Conservation (phyloP, 2,797 vertebrate genomes). For the Anolis apletophallus region DNA sequence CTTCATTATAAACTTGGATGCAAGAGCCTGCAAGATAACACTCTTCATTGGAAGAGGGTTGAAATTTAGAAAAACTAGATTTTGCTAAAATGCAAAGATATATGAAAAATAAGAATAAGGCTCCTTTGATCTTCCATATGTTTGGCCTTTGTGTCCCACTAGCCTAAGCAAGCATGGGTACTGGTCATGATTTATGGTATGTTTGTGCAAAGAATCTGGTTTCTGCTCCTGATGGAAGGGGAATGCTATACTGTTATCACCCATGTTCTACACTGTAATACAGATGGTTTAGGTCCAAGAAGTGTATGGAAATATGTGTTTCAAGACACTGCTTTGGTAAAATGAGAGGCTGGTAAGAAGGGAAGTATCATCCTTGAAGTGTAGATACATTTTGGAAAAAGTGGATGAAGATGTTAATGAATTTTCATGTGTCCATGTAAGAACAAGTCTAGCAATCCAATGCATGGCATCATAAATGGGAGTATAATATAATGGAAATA, state of each 20-base stretch:
- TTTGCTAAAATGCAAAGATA: not conserved
- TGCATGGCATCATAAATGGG: no score
- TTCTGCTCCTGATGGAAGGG: not conserved
- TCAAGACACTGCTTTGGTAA: not conserved
- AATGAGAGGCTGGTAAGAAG: not conserved
- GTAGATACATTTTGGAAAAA: no score
- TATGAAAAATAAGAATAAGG: not conserved
- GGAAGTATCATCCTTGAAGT: not conserved
- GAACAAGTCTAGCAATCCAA: no score
- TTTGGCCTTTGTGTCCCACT: not conserved
- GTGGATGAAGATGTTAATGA: no score
- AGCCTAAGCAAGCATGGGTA: not conserved
- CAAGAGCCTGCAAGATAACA: no score
- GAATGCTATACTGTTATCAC: not conserved
- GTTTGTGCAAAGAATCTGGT: not conserved
- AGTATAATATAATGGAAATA: no score
- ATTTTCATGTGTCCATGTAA: no score
- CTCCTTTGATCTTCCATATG: not conserved
- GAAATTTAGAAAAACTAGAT: not conserved
- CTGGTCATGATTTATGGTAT: not conserved
- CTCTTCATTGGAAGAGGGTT: not conserved
- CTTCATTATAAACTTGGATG: not conserved
- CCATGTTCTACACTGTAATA: not conserved
- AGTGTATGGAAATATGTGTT: not conserved
- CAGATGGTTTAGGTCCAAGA: not conserved